phyloP scores from a whole-genome alignment of 2,113 vertebrate genomes.

The Mystacornis crossleyi region DNA sequence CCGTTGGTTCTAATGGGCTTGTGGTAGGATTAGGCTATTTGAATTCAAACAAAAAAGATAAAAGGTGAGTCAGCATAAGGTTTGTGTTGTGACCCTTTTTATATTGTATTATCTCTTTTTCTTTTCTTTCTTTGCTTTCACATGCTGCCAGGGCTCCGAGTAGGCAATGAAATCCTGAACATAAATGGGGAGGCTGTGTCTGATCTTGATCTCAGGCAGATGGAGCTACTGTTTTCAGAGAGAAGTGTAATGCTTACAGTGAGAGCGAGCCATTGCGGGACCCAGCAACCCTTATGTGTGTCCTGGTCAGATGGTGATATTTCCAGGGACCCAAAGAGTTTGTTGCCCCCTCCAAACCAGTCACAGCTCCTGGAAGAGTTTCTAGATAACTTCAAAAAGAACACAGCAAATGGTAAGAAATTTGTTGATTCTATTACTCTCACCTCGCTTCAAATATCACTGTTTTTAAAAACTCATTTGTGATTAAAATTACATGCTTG shows the following conservation, averaged over 20 bases:
- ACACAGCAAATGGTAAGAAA: conserved; percentile 83
- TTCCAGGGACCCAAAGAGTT: conserved; percentile 47
- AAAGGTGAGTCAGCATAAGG: background rate
- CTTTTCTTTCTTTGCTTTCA: background rate
- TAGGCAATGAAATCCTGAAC: conserved; percentile 88
- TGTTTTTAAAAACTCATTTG: background rate
- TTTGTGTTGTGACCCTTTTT: background rate
- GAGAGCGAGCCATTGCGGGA: conserved; percentile 48
- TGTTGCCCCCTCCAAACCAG: conserved; percentile 68
- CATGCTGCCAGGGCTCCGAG: conserved; percentile 79
- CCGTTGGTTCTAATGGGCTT: background rate
- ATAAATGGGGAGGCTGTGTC: conserved; percentile 87
- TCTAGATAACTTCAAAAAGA: conserved; percentile 83
- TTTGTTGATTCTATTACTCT: background rate
- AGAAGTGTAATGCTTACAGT: conserved; percentile 83
- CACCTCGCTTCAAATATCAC: background rate
- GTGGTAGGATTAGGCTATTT: background rate
- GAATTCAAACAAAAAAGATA: background rate
- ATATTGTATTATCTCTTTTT: background rate
- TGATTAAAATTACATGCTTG: background rate
- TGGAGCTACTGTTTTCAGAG: conserved; percentile 88
- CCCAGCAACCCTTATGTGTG: conserved; percentile 30
- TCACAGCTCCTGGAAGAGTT: conserved; percentile 80
- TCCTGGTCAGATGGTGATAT: conserved; percentile 63
- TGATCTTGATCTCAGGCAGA: conserved; percentile 84